Evolutionary conservation across 1,140 invertebrate genomes (phyloP).

Genomic region (Drosophila lacertosa): DNA sequence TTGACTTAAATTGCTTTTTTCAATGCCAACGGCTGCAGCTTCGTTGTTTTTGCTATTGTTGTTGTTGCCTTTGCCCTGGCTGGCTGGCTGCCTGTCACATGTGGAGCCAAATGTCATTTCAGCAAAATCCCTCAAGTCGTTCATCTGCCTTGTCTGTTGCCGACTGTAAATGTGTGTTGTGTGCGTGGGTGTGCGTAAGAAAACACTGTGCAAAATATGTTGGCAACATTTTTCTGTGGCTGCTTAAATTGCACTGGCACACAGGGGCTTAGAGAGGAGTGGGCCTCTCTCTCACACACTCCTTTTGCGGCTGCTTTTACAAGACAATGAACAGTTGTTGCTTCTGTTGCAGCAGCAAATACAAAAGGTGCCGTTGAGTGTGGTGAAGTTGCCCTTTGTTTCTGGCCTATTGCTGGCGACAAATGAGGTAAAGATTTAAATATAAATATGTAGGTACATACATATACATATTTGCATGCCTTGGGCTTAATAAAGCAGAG

Average conservation of each 20-base stretch:
- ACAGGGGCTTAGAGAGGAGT: slow-evolving; percentile 35
- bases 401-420: slow-evolving; percentile 18
- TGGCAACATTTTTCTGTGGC: slow-evolving; percentile 70
- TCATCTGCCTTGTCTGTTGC: slow-evolving; percentile 60
- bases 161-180: slow-evolving; percentile 21
- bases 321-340: slow-evolving; percentile 65
- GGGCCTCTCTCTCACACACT: not conserved
- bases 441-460: no score
- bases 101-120: slow-evolving; percentile 83
- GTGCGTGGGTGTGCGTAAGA: slow-evolving; percentile 42
- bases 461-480: slow-evolving; percentile 1
- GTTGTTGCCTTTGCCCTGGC: slow-evolving; percentile 6
- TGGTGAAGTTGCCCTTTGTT: slow-evolving; percentile 8
- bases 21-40: slow-evolving; percentile 71
- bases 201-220: slow-evolving; percentile 70
- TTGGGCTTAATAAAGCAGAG: no score
- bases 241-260: slow-evolving; percentile 69
- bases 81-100: slow-evolving; percentile 69
- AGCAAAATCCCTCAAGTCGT: slow-evolving; percentile 83
- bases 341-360: slow-evolving; percentile 25
- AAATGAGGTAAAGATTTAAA: slow-evolving; percentile 39
- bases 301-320: slow-evolving; percentile 25
- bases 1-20: slow-evolving; percentile 80
- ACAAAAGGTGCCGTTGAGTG: slow-evolving; percentile 8
- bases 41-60: slow-evolving; percentile 37